phyloP scores from a whole-genome alignment of 2,113 vertebrate species.

The Xenopus borealis region DNA sequence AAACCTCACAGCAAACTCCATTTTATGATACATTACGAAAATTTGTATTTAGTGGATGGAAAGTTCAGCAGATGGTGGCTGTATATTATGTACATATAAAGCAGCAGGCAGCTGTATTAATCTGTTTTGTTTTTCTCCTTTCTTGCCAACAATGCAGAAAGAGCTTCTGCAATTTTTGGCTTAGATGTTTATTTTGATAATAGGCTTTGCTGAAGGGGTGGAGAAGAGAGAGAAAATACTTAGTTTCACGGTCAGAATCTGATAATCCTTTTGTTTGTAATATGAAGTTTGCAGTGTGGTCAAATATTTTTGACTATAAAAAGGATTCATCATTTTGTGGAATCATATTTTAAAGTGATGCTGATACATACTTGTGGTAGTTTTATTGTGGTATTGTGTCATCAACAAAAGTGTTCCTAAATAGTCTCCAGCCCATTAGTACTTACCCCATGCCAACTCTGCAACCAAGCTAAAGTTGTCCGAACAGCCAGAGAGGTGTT shows the following conservation, averaged over 20 bases:
- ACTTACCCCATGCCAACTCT: too few relatives aligned
- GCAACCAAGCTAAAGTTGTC: too few relatives aligned
- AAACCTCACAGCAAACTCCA: not conserved
- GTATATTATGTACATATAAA: conserved; percentile 24
- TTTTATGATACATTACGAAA: conserved; percentile 5
- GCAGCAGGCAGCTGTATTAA: conserved; percentile 23
- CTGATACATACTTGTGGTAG: too few relatives aligned
- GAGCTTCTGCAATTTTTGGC: conserved; percentile 1
- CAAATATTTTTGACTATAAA: too few relatives aligned
- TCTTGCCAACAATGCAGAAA: not conserved
- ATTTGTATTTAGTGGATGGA: conserved; percentile 14
- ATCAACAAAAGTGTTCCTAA: too few relatives aligned
- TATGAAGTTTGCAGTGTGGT: not conserved
- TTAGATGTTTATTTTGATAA: conserved; percentile 12
- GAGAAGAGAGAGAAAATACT: not conserved
- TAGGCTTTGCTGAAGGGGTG: not conserved
- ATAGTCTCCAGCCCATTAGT: too few relatives aligned
- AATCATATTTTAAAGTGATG: too few relatives aligned
- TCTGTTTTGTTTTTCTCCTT: conserved; percentile 1
- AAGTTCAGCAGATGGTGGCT: conserved; percentile 21
- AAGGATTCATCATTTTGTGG: too few relatives aligned
- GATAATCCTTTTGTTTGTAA: not conserved
- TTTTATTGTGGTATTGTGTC: too few relatives aligned
- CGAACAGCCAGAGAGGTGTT: too few relatives aligned
- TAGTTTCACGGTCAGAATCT: not conserved